Evolutionary conservation across 2,113 vertebrate species (phyloP), one percentile per base, ranked within the genome.

Genomic region (Engystomops pustulosus): DNA sequence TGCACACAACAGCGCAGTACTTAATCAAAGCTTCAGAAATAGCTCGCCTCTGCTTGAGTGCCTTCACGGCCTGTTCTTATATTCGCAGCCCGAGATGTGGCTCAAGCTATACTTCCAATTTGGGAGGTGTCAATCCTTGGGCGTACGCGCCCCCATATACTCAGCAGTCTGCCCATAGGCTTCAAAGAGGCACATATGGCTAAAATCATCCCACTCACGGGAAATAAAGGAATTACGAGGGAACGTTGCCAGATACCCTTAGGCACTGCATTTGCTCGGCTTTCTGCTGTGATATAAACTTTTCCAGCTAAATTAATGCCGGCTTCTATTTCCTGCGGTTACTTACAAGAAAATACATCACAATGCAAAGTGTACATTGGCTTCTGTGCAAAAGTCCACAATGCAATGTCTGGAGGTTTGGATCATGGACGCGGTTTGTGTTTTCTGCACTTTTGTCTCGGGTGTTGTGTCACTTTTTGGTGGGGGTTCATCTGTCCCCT

Each of bases 181-280:
- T 68, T 85, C 83, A 79, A 85, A 85, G 60, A 36, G 62, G 75
- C 75, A 55, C 83, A 85, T 85, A 85, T 85, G 83, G 83, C 74
- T 85, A 70, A 85, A 85, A 85, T 85, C 83, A 79, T 67, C 41
- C 60, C 83, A 85, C 75, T 85, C 75, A 12, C 34, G 83, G 75
- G 83, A 85, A 79, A 85, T 78, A 85, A 85, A 85, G 38, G 74
- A 69, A 69, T 68, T 68, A 78, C 15, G 49, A 79, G 75, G 83
- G 75, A 85, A 85, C 62, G 14, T 70, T 85, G 83, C 83, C 83
- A 85, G 47, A 32, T 85, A 70, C 83, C 83, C 74, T 79, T 68
- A 79, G 83, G 83, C 83, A 10, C 23, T 58, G 45, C 83, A 58
- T 41, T 79, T 69, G 60, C 62, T 67, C 12, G 34, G 62, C 34